phyloP scores from a whole-genome alignment of 2,888 invertebrate genomes.

The Idaea aversata region DNA sequence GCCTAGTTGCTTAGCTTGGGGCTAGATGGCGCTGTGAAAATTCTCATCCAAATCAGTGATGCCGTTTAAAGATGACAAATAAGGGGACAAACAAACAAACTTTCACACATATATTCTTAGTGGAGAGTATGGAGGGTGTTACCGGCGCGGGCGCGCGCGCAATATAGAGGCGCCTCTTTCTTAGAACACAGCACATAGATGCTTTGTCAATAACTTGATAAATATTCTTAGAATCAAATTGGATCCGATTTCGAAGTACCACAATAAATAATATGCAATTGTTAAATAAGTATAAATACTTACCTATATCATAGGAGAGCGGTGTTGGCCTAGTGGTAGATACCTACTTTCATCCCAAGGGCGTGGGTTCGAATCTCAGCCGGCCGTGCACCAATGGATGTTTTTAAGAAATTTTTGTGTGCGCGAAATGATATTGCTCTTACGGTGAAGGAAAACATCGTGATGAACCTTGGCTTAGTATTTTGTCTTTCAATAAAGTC shows the following conservation, averaged over 20 bases:
- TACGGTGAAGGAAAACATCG: too few relatives aligned
- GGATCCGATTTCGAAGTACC: slow-evolving; percentile 7
- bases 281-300: not conserved
- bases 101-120: not conserved
- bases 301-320: not conserved
- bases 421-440: too few relatives aligned
- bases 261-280: slow-evolving; percentile 9
- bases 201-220: slow-evolving; percentile 30
- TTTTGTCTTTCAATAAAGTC: too few relatives aligned
- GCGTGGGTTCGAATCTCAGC: too few relatives aligned
- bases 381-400: too few relatives aligned
- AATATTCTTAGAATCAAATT: slow-evolving; percentile 31
- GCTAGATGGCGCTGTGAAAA: too few relatives aligned
- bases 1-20: too few relatives aligned
- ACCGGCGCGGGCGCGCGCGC: not conserved
- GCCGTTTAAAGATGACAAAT: too few relatives aligned
- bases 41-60: too few relatives aligned
- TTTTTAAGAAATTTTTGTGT: too few relatives aligned
- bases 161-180: slow-evolving; percentile 22
- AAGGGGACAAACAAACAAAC: not conserved
- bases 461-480: too few relatives aligned
- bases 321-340: not conserved
- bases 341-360: too few relatives aligned
- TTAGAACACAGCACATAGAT: slow-evolving; percentile 27
- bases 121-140: not conserved